Base-by-base conservation (phyloP, 2,113 vertebrate genomes). In the Leuciscus idus region DNA sequence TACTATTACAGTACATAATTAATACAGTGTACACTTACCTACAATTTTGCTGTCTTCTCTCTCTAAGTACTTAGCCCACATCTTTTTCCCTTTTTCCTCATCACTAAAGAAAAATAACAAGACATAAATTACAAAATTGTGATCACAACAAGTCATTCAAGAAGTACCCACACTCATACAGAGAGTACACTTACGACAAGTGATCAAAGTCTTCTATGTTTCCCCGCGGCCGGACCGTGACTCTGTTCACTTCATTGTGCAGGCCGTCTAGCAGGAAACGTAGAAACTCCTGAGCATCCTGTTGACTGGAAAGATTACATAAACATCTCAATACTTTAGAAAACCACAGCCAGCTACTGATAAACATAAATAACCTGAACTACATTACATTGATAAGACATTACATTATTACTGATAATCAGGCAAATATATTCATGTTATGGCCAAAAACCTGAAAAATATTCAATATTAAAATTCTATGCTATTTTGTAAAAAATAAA, bases 261-360 rank as follows among this genome's bases (percentile, higher is more conserved):
- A 99, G 95, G 17, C 98, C 98, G 0, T 99, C 98, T 11, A 99
- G 94, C 48, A 99, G 96, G 92, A 99, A 99, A 55, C 98, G 95
- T 89, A 99, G 94, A 89, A 99, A 99, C 88, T 99, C 98, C 93
- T 99, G 98, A 19, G 98, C 98, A 0, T 99, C 98, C 93, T 99
- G 98, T 92, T 99, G 98, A 94, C 98, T 99, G 88, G 55, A 79
- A 83, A 62, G 30, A 52, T 73, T 5, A 85, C 4, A 91, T 50
- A 92, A 36, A 72, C 73, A 61, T 39, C 21, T 84, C 26, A 81
- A 77, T 19, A 52, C 33, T 76, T 19, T 66, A 28, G 15, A 70
- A 23, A 52, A 43, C 15, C 8, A 26, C 21, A 66, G 46, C 10
- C 6, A 23, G 10, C 43, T 33, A 62, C 23, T 59, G 23, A 26